Percentiles rank a stretch among this genome's conserved stretches.
phyloP scores from a whole-genome alignment of 2,888 invertebrate species.

The Coleophora deauratella region DNA sequence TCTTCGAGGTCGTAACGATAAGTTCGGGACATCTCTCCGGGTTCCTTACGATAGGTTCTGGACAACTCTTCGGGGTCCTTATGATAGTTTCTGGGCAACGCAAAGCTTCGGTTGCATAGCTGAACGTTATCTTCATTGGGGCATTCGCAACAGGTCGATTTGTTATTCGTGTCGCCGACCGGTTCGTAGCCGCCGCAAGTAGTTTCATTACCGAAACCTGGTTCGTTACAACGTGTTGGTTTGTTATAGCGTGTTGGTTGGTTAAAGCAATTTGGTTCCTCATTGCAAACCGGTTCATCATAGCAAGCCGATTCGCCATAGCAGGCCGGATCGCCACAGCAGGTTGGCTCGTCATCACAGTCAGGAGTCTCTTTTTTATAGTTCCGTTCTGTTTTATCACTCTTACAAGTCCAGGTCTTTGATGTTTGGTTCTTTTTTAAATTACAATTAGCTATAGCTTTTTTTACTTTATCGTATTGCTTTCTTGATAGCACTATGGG shows the following conservation, averaged over 20 bases:
- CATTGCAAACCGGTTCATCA: too few relatives aligned
- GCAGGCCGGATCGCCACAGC: neutral
- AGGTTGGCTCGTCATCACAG: neutral
- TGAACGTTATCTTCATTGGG: too few relatives aligned
- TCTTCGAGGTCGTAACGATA: neutral
- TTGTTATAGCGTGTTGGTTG: too few relatives aligned
- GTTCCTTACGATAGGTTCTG: neutral
- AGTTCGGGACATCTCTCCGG: too few relatives aligned
- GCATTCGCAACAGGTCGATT: conserved; percentile 1
- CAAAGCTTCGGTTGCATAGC: too few relatives aligned
- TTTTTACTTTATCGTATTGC: conserved; percentile 52
- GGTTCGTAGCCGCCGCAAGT: too few relatives aligned
- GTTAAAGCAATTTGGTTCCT: too few relatives aligned
- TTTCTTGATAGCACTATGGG: conserved; percentile 41
- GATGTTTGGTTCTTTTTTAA: conserved; percentile 17
- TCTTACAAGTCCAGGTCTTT: conserved; percentile 12
- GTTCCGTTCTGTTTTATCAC: neutral
- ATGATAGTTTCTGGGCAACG: too few relatives aligned
- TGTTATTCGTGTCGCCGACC: conserved; percentile 4
- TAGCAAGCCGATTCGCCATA: neutral
- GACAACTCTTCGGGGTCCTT: too few relatives aligned
- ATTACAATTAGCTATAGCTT: conserved; percentile 25
- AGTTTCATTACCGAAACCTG: too few relatives aligned
- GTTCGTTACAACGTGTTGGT: too few relatives aligned
- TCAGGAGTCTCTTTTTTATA: neutral